These are phyloP conservation scores for Enteromius argenteus DNA, from an alignment of 2,797 vertebrate genomes.

Conservation along the genomic window DNA sequence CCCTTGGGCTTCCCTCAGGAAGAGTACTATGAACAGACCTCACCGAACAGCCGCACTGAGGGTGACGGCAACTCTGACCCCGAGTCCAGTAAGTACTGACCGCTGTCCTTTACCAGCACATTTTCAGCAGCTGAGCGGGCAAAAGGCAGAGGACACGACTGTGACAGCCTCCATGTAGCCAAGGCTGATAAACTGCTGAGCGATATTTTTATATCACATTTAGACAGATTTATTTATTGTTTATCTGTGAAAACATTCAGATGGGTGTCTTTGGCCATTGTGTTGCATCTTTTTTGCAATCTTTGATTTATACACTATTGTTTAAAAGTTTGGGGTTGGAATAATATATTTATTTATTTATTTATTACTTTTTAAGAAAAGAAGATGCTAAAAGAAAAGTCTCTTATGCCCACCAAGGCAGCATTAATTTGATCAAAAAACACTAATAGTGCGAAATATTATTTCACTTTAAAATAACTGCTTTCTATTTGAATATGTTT, in stretches of 20 bases:
- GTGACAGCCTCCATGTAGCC: neutral
- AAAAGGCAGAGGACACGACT: neutral
- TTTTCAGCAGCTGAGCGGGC: neutral
- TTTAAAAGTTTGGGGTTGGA: neutral
- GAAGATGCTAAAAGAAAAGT: neutral
- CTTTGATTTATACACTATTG: neutral
- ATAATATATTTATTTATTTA: neutral
- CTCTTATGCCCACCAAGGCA: neutral
- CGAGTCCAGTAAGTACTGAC: constrained; percentile 91
- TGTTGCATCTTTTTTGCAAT: neutral
- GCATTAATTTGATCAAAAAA: neutral
- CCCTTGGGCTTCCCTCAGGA: constrained; percentile 91
- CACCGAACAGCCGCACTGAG: constrained; percentile 94
- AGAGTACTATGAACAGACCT: constrained; percentile 92
- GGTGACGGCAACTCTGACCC: constrained; percentile 98
- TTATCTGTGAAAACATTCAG: neutral
- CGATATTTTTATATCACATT: neutral
- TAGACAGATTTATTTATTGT: neutral
- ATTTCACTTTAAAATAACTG: neutral
- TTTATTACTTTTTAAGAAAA: neutral
- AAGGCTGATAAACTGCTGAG: constrained; percentile 19
- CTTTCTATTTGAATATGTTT: neutral
- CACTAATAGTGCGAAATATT: neutral
- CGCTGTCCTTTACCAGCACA: constrained; percentile 11
- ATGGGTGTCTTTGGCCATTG: neutral